Base-by-base conservation (phyloP, 2,888 invertebrate genomes). In the Schizaphis graminum region DNA sequence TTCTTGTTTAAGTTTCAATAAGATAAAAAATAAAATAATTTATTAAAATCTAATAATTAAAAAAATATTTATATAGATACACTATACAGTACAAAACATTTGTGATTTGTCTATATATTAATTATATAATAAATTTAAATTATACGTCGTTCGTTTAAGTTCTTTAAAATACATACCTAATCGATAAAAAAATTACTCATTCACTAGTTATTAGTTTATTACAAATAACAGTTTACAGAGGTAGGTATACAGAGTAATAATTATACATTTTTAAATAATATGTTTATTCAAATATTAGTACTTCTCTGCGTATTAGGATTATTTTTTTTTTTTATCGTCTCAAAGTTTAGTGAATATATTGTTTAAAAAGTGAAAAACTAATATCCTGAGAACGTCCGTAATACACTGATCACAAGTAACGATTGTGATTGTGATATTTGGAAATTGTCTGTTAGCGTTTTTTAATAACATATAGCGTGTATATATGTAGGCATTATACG, bases 371-470 rank as follows among this genome's bases (percentile, higher is more conserved):
- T 35, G 16, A 35, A 67, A n/a, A 86, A 57, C n/a, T 13, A 44
- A 91, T 47, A n/a, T 86, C 21, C 35, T 35, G 26, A 8, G n/a
- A 86, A 86, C 26, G 7, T 49, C 47, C 0, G 2, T 41, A 91
- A 41, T 28, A 56, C 57, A 90, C 21, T 35, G 35, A 35, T 49
- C 26, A 35, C 13, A n/a, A 21, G 47, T 91, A 61, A 91, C 26
- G 24, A 35, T 91, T 47, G 47, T 57, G 91, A 47, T 57, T 86
- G n/a, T 47, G 35, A 77, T 77, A 57, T 86, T 91, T 86, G 86
- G 57, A 86, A 57, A 61, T 57, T 61, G 47, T 91, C n/a, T 16
- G 44, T 47, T 57, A 28, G 13, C 57, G 56, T 57, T 86, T 85
- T 85, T 86, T 11, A 16, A 44, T 47, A n/a, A 16, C n/a, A 44